A percentile compares a stretch with the other conserved stretches of the same genome.
Conservation (phyloP, 2,888 invertebrate genomes). For the Lottia gigantea region DNA sequence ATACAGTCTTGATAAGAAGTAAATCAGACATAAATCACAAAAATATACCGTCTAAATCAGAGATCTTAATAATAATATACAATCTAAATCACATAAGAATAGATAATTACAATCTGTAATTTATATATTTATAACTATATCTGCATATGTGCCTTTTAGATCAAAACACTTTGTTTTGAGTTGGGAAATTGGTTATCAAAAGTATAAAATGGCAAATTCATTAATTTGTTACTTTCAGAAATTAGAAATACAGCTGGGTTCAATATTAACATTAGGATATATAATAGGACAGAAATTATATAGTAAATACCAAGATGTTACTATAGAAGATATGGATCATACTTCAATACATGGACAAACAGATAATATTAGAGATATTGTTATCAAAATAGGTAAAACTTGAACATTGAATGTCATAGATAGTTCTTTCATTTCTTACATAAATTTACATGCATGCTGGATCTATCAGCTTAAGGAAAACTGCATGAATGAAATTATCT, state of each 20-base stretch:
- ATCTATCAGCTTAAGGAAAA: conserved; percentile 12
- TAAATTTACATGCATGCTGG: too few relatives aligned
- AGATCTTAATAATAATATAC: conserved; percentile 70
- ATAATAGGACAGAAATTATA: conserved; percentile 59
- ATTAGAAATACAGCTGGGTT: conserved; percentile 83
- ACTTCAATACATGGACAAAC: background rate
- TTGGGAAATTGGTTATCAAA: too few relatives aligned
- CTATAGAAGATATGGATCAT: background rate
- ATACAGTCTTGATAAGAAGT: too few relatives aligned
- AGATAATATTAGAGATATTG: background rate
- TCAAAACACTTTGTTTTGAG: too few relatives aligned
- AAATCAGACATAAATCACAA: too few relatives aligned
- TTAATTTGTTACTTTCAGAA: conserved; percentile 64
- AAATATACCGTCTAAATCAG: too few relatives aligned
- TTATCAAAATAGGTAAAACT: background rate
- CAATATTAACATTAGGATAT: conserved; percentile 78
- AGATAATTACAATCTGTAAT: too few relatives aligned
- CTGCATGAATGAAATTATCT: background rate
- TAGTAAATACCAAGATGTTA: conserved; percentile 12
- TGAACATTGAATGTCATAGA: too few relatives aligned
- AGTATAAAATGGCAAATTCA: background rate
- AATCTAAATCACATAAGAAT: background rate
- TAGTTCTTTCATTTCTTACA: too few relatives aligned
- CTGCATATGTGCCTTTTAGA: too few relatives aligned
- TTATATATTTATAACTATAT: background rate